Percentiles rank a stretch among this genome's conserved stretches.
Evolutionary conservation across 1,140 invertebrate species (phyloP).

Genomic region (Phymorhynchus buccinoides): DNA sequence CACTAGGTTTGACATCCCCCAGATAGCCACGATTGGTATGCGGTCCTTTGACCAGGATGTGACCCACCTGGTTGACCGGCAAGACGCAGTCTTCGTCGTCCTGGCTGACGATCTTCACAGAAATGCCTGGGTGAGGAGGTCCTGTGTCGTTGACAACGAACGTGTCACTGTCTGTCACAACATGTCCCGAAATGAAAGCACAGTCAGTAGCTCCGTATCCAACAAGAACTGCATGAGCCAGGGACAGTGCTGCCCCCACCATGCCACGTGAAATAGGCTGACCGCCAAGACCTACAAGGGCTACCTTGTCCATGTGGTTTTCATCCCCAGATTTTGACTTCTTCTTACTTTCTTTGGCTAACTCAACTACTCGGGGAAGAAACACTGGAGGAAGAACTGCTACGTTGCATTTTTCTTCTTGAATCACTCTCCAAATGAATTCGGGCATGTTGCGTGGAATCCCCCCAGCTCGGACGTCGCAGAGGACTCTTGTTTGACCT

Average conservation of each 20-base stretch:
- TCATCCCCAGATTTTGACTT: too few relatives aligned
- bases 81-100: not conserved
- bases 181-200: not conserved
- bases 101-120: slow-evolving; percentile 23
- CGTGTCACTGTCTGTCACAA: not conserved
- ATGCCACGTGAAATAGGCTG: not conserved
- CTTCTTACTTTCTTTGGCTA: not conserved
- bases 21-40: not conserved
- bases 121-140: not conserved
- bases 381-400: not conserved
- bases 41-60: slow-evolving; percentile 10
- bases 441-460: not conserved
- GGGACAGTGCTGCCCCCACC: not conserved
- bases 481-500: slow-evolving; percentile 1
- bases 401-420: not conserved
- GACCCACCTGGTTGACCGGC: not conserved
- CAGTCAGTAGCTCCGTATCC: not conserved
- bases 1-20: not conserved
- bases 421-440: not conserved
- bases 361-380: not conserved
- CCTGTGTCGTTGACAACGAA: slow-evolving; percentile 20
- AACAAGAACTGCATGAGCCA: not conserved
- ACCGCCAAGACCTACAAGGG: not conserved
- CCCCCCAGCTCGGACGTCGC: slow-evolving; percentile 17
- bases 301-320: too few relatives aligned